Evolutionary conservation across 2,113 vertebrate species (phyloP).

Genomic region (Phyllostomus hastatus): DNA sequence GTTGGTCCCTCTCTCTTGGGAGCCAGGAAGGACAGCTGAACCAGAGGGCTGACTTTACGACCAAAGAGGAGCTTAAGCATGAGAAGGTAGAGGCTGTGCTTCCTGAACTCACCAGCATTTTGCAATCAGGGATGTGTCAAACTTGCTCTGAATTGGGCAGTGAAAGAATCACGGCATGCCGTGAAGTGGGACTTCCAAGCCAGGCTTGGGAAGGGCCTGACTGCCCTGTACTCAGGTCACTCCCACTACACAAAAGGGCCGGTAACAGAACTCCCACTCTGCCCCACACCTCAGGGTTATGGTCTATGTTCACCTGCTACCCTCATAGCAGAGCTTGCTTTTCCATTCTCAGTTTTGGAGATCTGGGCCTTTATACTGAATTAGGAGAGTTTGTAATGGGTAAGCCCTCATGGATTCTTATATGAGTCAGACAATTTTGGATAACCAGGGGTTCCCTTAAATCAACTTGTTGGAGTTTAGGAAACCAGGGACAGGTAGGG

Average conservation of each 20-base stretch:
- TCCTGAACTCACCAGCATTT: not conserved
- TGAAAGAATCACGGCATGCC: not conserved
- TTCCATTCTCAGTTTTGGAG: not conserved
- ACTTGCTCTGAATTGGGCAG: not conserved
- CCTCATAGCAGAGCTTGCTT: not conserved
- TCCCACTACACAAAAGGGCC: slow-evolving; percentile 5
- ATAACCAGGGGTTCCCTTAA: not conserved
- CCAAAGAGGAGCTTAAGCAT: not conserved
- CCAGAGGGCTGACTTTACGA: not conserved
- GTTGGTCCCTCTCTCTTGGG: not conserved
- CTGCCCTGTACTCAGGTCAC: not conserved
- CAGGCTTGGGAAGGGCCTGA: not conserved
- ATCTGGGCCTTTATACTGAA: not conserved
- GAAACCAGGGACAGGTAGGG: not conserved
- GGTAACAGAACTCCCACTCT: not conserved
- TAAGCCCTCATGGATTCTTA: not conserved
- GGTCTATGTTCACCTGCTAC: not conserved
- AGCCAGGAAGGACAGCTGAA: not conserved
- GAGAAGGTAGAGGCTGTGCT: not conserved
- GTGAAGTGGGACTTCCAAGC: not conserved
- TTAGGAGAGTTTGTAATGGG: not conserved
- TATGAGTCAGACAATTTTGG: not conserved
- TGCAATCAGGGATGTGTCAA: not conserved
- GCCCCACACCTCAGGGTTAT: not conserved
- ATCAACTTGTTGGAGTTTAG: not conserved